These are phyloP conservation scores for Branchellion lobata DNA, from an alignment of 2,888 invertebrate genomes.

Conservation along the genomic window DNA sequence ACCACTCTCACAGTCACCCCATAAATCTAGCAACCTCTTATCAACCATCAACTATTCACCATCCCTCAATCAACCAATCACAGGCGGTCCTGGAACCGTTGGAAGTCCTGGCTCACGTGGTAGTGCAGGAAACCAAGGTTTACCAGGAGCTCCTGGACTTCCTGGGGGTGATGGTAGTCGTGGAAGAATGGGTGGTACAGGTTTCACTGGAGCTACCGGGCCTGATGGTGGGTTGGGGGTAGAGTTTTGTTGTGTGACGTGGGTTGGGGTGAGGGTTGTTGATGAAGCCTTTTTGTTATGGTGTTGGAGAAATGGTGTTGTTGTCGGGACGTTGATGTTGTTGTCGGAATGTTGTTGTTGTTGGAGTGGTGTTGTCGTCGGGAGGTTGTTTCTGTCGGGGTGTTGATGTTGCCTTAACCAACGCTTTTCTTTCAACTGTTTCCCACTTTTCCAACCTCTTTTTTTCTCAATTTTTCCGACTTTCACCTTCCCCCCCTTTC, in stretches of 20 bases:
- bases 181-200: conserved; percentile 40
- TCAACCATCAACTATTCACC: no score
- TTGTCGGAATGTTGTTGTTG: conserved; percentile 32
- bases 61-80: no score
- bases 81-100: no score
- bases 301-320: no score
- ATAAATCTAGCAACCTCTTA: no score
- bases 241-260: no score
- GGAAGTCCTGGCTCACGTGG: no score
- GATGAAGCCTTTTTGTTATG: no score
- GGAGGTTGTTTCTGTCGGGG: no score
- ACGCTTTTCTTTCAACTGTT: neutral
- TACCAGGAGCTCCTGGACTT: conserved; percentile 39
- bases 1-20: no score
- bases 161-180: conserved; percentile 43
- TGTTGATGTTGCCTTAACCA: neutral
- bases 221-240: neutral
- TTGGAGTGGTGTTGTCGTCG: neutral
- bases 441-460: neutral
- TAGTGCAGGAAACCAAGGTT: conserved; percentile 9
- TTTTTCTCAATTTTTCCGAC: neutral
- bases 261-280: no score
- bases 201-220: neutral
- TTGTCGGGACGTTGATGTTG: no score
- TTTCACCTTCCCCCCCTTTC: neutral